Evolutionary conservation across 1,140 invertebrate genomes (phyloP), one percentile per base, ranked within the genome.

Genomic region (Centruroides vittatus): DNA sequence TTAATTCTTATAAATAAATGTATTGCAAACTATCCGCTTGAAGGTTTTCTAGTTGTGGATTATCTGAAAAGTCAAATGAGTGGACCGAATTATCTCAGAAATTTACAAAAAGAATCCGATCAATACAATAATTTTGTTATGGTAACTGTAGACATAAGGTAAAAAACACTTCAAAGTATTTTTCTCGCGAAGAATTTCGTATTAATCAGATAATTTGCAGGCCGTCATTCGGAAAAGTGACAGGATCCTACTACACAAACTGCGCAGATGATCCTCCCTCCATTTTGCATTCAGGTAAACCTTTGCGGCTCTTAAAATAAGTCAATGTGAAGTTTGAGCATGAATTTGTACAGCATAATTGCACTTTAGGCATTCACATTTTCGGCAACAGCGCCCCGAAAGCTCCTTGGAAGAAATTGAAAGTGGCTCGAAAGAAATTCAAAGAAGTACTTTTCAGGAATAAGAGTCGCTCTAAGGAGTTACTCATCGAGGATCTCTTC

Each of bases 381-480:
- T 64, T 64, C 36, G 63, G 63, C 6, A 64, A 64, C 47, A 59
- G 63, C 34, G 50, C 63, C 7, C 63, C 63, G 9, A 55, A 57
- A 9, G n/a, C 52, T 5, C 63, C 63, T 11, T 64, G 63, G 63
- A 61, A 53, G 34, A 64, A 64, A 34, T 51, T 64, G 35, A 34
- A 58, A 0, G 60, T 57, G 11, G 59, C 63, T 12, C 58, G 60
- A 49, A 7, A 13, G 11, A 56, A 54, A 48, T 64, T 64, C 35
- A 58, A 59, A 62, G 47, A 59, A 11, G 49, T 64, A 1, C 36
- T 56, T 0, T 12, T 34, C 9, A 5, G 4, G 58, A 50, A 3
- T 11, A n/a, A 52, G 8, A 49, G 5, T 51, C 51, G 3, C 5
- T n/a, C 7, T 48, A 61, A 61, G 13, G 63, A 64, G 6, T 55